Conservation (phyloP, 2,797 vertebrate genomes). For the Strix occidentalis region DNA sequence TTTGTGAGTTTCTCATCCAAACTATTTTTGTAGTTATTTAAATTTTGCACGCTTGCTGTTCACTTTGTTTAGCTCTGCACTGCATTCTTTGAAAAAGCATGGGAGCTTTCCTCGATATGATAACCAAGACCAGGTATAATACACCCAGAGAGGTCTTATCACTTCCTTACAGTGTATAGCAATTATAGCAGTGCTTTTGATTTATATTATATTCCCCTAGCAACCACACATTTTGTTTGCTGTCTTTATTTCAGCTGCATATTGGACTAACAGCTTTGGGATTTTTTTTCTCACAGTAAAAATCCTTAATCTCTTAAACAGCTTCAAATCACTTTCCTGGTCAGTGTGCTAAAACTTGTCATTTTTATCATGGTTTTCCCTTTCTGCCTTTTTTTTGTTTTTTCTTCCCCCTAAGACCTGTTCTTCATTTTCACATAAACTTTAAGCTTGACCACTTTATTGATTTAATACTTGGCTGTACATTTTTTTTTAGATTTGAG, state of each 20-base stretch:
- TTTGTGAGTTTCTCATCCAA: not conserved
- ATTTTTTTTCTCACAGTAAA: not conserved
- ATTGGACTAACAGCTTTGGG: not conserved
- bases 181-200: slow-evolving; percentile 51
- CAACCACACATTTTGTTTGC: slow-evolving; percentile 34
- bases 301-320: slow-evolving; percentile 41
- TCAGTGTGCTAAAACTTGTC: not conserved
- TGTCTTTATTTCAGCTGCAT: not conserved
- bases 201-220: slow-evolving; percentile 48
- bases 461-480: not conserved
- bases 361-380: not conserved
- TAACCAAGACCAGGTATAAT: slow-evolving; percentile 29
- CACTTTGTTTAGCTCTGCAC: slow-evolving; percentile 11
- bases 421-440: not conserved
- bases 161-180: slow-evolving; percentile 33
- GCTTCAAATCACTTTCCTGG: not conserved
- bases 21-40: not conserved
- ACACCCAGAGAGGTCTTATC: slow-evolving; percentile 55
- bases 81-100: not conserved
- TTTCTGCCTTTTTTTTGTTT: not conserved
- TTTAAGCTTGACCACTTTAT: not conserved
- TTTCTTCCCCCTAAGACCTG: not conserved
- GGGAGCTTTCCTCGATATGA: not conserved
- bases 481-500: not conserved
- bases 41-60: slow-evolving; percentile 9